Percentiles rank a stretch among this genome's conserved stretches.
Conservation (phyloP, 2,113 vertebrate species). For the Marcusenius ussheri region DNA sequence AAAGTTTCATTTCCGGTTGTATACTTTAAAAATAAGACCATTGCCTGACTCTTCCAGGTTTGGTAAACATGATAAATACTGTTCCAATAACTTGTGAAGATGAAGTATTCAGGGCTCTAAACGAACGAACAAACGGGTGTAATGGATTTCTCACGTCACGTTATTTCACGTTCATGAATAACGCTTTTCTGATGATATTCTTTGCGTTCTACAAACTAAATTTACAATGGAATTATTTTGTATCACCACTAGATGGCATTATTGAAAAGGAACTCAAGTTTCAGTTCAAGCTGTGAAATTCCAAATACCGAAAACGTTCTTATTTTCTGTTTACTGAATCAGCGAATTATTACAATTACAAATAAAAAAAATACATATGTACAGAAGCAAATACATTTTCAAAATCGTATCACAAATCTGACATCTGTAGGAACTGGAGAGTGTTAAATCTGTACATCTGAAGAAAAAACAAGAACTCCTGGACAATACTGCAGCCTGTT, state of each 20-base stretch:
- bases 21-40: background rate
- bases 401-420: background rate
- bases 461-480: slow-evolving; percentile 26
- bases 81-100: background rate
- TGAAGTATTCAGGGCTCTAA: background rate
- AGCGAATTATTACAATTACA: background rate
- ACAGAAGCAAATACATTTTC: background rate
- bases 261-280: slow-evolving; percentile 4
- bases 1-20: background rate
- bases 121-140: background rate
- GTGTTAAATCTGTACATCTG: slow-evolving; percentile 24
- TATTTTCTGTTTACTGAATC: background rate
- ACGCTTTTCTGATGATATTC: background rate
- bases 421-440: background rate
- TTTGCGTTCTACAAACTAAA: background rate
- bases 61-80: background rate
- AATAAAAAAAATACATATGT: background rate
- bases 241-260: slow-evolving; percentile 29
- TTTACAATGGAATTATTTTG: background rate
- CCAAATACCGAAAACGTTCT: background rate
- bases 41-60: background rate
- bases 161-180: background rate
- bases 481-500: slow-evolving; percentile 26
- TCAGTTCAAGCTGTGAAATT: background rate
- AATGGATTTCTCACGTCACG: background rate